A percentile compares a stretch with the other conserved stretches of the same genome.
These are phyloP conservation scores for Nettapus auritus DNA, from an alignment of 2,113 vertebrate species.

Conservation along the genomic window DNA sequence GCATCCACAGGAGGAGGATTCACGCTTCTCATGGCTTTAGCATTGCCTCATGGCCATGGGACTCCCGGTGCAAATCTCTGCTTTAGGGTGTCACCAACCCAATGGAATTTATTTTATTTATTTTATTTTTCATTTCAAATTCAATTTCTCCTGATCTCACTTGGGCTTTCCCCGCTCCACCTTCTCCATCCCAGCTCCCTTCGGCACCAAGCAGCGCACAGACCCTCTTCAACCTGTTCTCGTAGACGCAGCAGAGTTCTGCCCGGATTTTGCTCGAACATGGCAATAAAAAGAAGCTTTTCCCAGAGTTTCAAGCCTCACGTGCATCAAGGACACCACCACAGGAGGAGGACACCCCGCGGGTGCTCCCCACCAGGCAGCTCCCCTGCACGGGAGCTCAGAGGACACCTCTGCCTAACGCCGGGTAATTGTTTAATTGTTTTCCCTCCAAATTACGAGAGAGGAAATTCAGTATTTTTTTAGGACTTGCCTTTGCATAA, in stretches of 20 bases:
- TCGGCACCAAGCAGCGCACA: background rate
- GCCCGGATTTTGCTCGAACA: background rate
- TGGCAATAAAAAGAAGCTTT: background rate
- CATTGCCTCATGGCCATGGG: background rate
- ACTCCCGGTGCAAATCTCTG: background rate
- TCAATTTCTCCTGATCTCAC: rapidly evolving
- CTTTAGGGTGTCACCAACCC: rapidly evolving
- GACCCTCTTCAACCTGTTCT: background rate
- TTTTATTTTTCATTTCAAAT: background rate
- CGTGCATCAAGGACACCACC: background rate
- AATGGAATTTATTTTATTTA: rapidly evolving
- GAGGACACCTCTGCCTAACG: slow-evolving; percentile 12
- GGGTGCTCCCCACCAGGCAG: background rate
- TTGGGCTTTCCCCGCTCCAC: background rate
- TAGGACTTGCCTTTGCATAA: slow-evolving; percentile 67
- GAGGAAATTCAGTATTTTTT: slow-evolving; percentile 73
- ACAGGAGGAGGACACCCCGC: background rate
- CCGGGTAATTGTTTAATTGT: background rate
- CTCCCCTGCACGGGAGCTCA: background rate
- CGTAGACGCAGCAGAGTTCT: background rate
- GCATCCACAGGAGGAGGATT: background rate
- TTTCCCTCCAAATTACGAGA: slow-evolving; percentile 38
- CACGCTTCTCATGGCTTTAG: rapidly evolving
- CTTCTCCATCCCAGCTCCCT: background rate
- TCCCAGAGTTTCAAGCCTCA: background rate